Conservation (phyloP, 2,113 vertebrate genomes). For the Sylvilagus bachmani region DNA sequence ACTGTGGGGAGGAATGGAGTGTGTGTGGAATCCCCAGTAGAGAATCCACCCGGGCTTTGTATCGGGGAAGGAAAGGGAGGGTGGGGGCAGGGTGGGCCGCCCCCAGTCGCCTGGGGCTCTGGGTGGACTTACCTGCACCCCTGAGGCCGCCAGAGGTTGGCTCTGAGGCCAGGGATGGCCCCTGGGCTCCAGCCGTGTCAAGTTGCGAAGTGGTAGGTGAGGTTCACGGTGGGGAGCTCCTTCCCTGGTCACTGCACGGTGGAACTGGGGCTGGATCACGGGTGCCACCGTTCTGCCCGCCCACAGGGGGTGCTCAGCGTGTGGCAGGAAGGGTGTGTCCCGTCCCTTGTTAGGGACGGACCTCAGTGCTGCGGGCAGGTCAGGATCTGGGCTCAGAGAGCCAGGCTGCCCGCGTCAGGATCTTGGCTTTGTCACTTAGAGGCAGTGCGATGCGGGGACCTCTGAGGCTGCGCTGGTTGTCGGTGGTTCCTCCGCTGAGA, state of each 20-base stretch:
- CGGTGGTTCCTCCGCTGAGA: background rate
- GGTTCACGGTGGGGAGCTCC: background rate
- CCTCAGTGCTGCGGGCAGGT: rapidly evolving
- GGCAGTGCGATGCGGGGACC: background rate
- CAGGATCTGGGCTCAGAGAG: background rate
- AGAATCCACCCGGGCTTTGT: background rate
- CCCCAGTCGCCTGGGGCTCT: background rate
- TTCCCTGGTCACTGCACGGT: background rate
- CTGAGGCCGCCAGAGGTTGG: background rate
- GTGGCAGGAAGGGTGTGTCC: rapidly evolving
- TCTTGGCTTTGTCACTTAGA: background rate
- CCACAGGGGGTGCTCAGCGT: background rate
- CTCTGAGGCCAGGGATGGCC: background rate
- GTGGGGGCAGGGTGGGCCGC: background rate
- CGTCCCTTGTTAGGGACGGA: background rate
- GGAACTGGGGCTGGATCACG: background rate
- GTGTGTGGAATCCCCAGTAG: background rate
- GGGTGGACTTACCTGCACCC: background rate
- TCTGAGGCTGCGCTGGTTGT: background rate
- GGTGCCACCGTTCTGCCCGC: too few relatives aligned
- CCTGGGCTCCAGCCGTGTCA: background rate
- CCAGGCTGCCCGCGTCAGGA: background rate
- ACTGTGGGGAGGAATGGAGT: background rate
- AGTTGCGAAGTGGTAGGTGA: background rate
- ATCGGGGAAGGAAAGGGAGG: background rate